A percentile compares a stretch with the other conserved stretches of the same genome.
phyloP scores from a whole-genome alignment of 1,140 invertebrate genomes.

The Cylas formicarius region DNA sequence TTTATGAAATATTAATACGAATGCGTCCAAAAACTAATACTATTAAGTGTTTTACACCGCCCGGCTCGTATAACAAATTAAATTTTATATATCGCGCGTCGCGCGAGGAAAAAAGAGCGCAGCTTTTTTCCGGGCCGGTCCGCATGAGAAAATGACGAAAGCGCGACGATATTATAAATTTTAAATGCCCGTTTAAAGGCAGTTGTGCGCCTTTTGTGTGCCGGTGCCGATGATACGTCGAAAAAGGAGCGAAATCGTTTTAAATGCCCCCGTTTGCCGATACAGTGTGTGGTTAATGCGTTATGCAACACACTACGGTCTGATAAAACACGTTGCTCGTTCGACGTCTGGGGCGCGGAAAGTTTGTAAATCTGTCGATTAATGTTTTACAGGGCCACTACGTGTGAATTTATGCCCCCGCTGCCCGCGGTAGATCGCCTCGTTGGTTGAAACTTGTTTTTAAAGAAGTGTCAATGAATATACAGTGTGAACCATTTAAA shows the following conservation, averaged over 20 bases:
- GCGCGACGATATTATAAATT: conserved; percentile 1
- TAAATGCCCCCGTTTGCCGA: neutral
- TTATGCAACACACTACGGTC: no score
- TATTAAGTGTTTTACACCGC: conserved; percentile 4
- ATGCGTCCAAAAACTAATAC: conserved; percentile 1
- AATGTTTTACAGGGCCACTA: no score
- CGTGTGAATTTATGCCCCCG: no score
- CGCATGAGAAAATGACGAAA: conserved; percentile 3
- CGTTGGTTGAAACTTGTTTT: no score
- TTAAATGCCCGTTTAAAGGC: neutral
- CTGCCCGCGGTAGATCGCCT: no score
- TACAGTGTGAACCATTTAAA: no score
- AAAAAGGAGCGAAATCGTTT: conserved; percentile 1
- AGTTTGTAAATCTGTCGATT: no score
- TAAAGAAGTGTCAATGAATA: no score
- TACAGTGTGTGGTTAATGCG: neutral
- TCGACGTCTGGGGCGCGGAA: no score
- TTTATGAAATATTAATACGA: conserved; percentile 5
- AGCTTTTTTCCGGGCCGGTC: neutral
- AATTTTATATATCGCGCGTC: neutral
- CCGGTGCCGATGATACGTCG: neutral
- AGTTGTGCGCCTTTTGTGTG: neutral
- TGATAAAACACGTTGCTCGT: no score
- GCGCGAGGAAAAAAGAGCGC: neutral
- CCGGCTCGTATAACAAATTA: neutral